These are phyloP conservation scores for Puntigrus tetrazona DNA, from an alignment of 2,113 vertebrate genomes.

Conservation along the genomic window DNA sequence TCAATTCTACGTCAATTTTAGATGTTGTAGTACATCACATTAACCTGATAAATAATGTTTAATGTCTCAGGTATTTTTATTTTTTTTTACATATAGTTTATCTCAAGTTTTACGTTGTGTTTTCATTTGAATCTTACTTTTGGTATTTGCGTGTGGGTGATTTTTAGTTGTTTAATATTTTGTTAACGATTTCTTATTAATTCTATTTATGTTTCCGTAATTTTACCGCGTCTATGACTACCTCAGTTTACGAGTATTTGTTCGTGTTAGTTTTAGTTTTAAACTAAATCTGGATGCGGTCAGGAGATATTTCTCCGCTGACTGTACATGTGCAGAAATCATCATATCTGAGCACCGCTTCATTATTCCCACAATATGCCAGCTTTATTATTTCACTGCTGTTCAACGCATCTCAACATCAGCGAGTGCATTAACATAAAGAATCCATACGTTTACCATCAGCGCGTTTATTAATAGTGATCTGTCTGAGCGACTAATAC, in stretches of 20 bases:
- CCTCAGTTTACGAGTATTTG: too few relatives aligned
- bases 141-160: too few relatives aligned
- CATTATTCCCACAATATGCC: neutral
- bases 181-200: too few relatives aligned
- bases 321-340: neutral
- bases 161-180: too few relatives aligned
- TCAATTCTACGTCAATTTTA: neutral
- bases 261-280: too few relatives aligned
- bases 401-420: neutral
- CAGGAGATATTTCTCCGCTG: neutral
- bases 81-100: neutral
- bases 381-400: constrained; percentile 17
- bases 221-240: too few relatives aligned
- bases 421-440: constrained; percentile 36
- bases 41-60: too few relatives aligned
- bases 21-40: too few relatives aligned
- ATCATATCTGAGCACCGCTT: neutral
- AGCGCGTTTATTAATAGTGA: constrained; percentile 40
- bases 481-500: constrained; percentile 51
- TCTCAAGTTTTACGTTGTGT: too few relatives aligned
- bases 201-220: too few relatives aligned
- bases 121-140: too few relatives aligned
- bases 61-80: neutral
- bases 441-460: constrained; percentile 42
- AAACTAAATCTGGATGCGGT: too few relatives aligned